These are phyloP conservation scores for Tolmerus cingulatus DNA, from an alignment of 2,888 invertebrate species.

Conservation along the genomic window DNA sequence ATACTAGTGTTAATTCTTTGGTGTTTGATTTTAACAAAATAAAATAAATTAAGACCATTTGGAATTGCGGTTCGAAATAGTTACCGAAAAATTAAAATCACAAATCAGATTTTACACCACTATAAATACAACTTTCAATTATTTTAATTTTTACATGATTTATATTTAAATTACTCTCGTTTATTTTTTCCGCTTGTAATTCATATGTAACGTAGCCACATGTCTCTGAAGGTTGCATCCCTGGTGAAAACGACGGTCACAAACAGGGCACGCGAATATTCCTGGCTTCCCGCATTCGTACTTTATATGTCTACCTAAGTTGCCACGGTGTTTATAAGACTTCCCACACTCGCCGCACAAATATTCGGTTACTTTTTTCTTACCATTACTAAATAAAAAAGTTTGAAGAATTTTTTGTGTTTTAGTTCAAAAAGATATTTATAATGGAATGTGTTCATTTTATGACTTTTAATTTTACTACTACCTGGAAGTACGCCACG, in stretches of 20 bases:
- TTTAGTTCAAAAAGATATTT: constrained; percentile 6
- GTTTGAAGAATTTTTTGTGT: neutral
- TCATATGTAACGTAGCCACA: constrained; percentile 46
- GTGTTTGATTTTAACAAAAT: constrained; percentile 12
- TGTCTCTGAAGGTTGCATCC: constrained; percentile 50
- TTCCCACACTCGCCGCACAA: constrained; percentile 50
- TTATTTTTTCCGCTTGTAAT: constrained; percentile 21
- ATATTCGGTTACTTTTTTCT: constrained; percentile 44
- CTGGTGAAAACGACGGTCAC: constrained; percentile 61
- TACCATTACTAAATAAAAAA: constrained; percentile 34
- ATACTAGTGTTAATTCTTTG: constrained; percentile 20
- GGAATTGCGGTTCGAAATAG: neutral
- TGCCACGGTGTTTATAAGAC: constrained; percentile 71
- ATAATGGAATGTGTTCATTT: neutral
- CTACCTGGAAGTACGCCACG: constrained; percentile 22
- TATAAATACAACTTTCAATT: neutral
- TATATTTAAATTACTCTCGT: neutral
- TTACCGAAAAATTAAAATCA: neutral
- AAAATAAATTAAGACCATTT: neutral
- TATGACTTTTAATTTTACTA: neutral
- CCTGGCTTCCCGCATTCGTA: constrained; percentile 62
- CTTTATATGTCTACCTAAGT: constrained; percentile 73
- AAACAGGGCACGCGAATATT: constrained; percentile 58
- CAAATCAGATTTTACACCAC: neutral
- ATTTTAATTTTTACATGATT: neutral